Percentiles rank a stretch among this genome's conserved stretches.
These are phyloP conservation scores for Strigops habroptila DNA, from an alignment of 2,113 vertebrate species.

Conservation along the genomic window DNA sequence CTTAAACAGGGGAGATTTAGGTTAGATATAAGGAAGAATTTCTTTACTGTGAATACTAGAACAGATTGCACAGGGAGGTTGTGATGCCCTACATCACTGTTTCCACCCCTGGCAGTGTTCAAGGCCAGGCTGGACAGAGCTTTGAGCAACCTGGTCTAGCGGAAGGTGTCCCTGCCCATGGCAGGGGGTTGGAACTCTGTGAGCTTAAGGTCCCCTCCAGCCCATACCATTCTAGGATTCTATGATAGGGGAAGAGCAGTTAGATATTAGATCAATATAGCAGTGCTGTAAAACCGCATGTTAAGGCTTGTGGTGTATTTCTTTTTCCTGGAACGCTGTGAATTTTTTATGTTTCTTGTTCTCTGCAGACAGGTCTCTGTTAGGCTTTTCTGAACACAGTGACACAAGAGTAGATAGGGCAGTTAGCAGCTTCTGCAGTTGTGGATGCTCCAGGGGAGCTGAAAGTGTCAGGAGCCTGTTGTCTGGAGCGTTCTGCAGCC, in stretches of 20 bases:
- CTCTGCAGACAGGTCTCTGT: not conserved
- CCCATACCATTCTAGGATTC: not conserved
- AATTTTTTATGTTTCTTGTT: not conserved
- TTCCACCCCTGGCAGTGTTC: not conserved
- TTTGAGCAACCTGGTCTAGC: not conserved
- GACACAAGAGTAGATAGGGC: not conserved
- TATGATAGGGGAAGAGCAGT: not conserved
- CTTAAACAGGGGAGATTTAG: not conserved
- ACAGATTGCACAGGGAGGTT: not conserved
- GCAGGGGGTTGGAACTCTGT: not conserved
- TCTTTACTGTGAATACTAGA: not conserved
- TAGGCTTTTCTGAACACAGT: not conserved
- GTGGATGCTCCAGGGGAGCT: not conserved
- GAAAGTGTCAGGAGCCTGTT: not conserved
- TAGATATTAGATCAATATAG: not conserved
- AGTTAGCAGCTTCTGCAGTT: not conserved
- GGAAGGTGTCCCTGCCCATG: not conserved
- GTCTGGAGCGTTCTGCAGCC: rapidly evolving
- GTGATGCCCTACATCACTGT: too few relatives aligned
- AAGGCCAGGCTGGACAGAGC: not conserved
- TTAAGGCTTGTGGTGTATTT: not conserved
- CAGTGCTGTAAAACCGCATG: not conserved
- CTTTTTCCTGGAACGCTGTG: not conserved
- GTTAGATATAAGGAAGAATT: not conserved
- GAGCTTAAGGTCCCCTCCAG: not conserved